A percentile compares a stretch with the other conserved stretches of the same genome.
These are phyloP conservation scores for Eupithecia pulchellata DNA, from an alignment of 2,888 invertebrate genomes.

Conservation along the genomic window DNA sequence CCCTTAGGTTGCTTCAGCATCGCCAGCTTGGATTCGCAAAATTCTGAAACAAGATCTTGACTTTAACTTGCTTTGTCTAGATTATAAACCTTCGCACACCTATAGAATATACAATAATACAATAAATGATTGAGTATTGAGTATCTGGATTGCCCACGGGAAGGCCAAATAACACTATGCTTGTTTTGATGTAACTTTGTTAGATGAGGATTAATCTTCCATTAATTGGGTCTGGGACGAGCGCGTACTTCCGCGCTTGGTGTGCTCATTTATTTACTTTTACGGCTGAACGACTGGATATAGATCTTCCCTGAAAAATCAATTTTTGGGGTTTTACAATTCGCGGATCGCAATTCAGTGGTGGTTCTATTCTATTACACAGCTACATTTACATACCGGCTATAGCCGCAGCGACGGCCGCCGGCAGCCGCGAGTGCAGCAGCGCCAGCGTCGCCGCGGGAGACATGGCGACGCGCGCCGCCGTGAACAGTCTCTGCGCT, in stretches of 20 bases:
- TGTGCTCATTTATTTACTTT: no score
- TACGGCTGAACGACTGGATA: no score
- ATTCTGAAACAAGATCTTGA: constrained; percentile 58
- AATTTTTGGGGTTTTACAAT: no score
- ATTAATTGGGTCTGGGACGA: not conserved
- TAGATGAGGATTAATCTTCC: not conserved
- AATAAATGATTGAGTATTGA: no score
- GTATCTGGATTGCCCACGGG: no score
- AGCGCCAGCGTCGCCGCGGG: constrained; percentile 90
- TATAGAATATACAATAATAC: no score
- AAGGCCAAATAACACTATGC: not conserved
- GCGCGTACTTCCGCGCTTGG: no score
- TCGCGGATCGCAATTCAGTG: no score
- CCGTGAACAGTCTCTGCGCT: constrained; percentile 86
- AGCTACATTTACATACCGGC: constrained; percentile 61
- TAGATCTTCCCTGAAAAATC: no score
- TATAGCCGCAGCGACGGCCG: constrained; percentile 83
- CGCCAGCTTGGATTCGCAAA: constrained; percentile 69
- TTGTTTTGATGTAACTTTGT: not conserved
- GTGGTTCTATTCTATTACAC: no score
- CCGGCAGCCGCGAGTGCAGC: constrained; percentile 87
- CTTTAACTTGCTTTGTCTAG: not conserved
- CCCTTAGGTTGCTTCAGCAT: constrained; percentile 58
- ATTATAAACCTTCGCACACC: no score
- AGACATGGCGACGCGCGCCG: constrained; percentile 93